A percentile compares a stretch with the other conserved stretches of the same genome.
phyloP scores from a whole-genome alignment of 2,797 vertebrate species.

The Amniataba percoides region DNA sequence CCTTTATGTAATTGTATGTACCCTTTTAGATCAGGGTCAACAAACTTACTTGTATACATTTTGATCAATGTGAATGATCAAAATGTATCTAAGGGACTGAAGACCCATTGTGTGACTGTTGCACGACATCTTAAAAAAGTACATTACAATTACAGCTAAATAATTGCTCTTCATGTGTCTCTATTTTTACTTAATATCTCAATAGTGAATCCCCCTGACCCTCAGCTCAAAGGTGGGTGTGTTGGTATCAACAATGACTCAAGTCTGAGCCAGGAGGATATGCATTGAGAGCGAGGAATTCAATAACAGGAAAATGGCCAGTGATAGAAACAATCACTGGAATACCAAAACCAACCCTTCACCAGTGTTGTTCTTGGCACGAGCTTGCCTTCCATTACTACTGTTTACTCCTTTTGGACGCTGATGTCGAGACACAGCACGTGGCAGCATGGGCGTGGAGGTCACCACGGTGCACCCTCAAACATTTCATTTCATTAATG shows the following conservation, averaged over 20 bases:
- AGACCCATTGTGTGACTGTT: constrained; percentile 5
- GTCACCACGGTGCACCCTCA: constrained; percentile 10
- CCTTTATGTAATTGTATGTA: neutral
- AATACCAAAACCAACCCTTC: constrained; percentile 86
- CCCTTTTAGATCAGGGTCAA: neutral
- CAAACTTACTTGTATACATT: too few relatives aligned
- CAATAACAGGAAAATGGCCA: constrained; percentile 89
- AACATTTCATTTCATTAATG: constrained; percentile 46
- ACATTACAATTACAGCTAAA: constrained; percentile 5
- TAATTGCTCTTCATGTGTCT: neutral
- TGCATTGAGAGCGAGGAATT: constrained; percentile 85
- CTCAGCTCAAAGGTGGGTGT: constrained; percentile 50
- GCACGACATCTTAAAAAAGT: constrained; percentile 16
- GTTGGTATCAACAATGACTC: constrained; percentile 76
- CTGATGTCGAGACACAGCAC: constrained; percentile 41
- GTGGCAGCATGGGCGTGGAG: constrained; percentile 19
- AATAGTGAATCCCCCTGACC: constrained; percentile 26
- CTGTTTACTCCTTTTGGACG: constrained; percentile 64
- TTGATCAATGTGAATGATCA: too few relatives aligned
- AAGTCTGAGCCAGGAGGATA: constrained; percentile 80
- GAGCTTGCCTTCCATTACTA: constrained; percentile 58
- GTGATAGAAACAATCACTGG: constrained; percentile 87
- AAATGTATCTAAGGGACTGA: constrained; percentile 1
- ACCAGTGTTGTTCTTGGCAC: constrained; percentile 85
- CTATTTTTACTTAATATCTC: constrained; percentile 23